Base-by-base conservation (phyloP, 2,888 invertebrate species). In the Hecatera dysodea region DNA sequence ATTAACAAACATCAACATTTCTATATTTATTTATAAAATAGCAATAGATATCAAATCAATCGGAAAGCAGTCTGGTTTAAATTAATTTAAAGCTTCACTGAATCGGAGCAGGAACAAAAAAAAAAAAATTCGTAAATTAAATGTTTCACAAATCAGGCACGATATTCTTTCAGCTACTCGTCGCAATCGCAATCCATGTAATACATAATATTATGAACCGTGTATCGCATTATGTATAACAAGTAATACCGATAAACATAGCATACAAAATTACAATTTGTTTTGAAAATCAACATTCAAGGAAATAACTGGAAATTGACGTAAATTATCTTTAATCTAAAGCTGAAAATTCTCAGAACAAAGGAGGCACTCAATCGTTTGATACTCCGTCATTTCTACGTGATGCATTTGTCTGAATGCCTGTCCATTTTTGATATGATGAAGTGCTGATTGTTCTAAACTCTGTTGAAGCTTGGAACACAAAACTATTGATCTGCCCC, bases 401-500 rank as follows among this genome's bases (percentile, higher is more conserved):
- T 46, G 33, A 42, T 53, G 44, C 44, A 46, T 46, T 78, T 52
- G n/a, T 75, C 19, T n/a, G 24, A 50, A 59, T 39, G 29, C n/a
- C 29, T 55, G 24, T 42, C n/a, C 22, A 39, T 67, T 63, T 67
- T 81, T 55, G 64, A 0, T 5, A 27, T 29, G 24, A 39, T 67
- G 50, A 67, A 44, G 59, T 80, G 46, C 36, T 36, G 39, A 61
- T 57, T 7, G 36, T 33, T 33, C 52, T 53, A 48, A 62, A 50
- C 27, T 29, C n/a, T 48, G 22, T 33, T 24, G 48, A 33, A 55
- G 27, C 62, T 82, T 68, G 67, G 46, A 79, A 79, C 78, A 78
- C 67, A 72, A 62, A 72, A 79, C 36, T 33, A 36, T 46, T 60
- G 33, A 44, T 60, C 27, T 39, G 12, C 48, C 9, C n/a, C 44